Evolutionary conservation across 2,888 invertebrate genomes (phyloP).

Genomic region (Melangyna quadrimaculata): DNA sequence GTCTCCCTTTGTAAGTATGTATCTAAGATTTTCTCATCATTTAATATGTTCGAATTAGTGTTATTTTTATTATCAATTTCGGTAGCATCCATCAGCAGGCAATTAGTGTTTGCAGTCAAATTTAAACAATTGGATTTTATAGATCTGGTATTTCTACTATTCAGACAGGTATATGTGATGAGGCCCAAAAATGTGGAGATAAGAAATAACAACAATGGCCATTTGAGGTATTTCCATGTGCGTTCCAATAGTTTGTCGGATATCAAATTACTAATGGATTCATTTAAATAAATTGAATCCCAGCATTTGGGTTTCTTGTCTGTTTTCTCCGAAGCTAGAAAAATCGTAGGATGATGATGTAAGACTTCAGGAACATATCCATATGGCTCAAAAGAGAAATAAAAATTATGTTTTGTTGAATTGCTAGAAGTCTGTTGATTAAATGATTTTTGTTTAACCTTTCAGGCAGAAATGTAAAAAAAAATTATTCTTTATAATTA

Average conservation of each 20-base stretch:
- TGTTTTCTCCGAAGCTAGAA: conserved; percentile 22
- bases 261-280: conserved; percentile 5
- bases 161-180: conserved; percentile 30
- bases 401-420: too few relatives aligned
- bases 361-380: conserved; percentile 2
- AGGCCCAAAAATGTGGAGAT: conserved; percentile 21
- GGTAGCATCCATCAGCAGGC: not conserved
- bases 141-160: conserved; percentile 19
- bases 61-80: not conserved
- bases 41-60: not conserved
- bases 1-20: conserved; percentile 8
- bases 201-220: conserved; percentile 33
- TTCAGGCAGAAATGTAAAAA: too few relatives aligned
- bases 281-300: conserved; percentile 15
- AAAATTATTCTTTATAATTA: too few relatives aligned
- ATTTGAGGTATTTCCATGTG: conserved; percentile 42
- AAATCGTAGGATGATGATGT: conserved; percentile 7
- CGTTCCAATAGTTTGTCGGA: conserved; percentile 20
- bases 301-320: conserved; percentile 16
- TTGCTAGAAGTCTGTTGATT: too few relatives aligned
- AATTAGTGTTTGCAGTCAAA: not conserved
- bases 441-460: too few relatives aligned
- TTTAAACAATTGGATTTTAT: conserved; percentile 18
- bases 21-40: not conserved
- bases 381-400: conserved; percentile 4